Evolutionary conservation across 2,113 vertebrate species (phyloP).

Genomic region (Muntiacus muntjak): DNA sequence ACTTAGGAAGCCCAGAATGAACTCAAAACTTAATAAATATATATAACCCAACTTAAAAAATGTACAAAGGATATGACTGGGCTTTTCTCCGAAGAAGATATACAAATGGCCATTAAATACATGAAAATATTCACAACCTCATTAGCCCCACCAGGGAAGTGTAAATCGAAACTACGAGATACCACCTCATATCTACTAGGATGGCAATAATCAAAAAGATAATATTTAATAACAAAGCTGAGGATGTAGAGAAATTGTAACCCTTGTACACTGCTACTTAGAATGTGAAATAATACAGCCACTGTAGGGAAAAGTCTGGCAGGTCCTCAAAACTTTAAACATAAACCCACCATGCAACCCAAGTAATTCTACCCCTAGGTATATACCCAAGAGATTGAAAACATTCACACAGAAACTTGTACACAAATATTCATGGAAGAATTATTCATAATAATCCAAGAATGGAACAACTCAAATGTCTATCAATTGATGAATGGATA

Average conservation of each 20-base stretch:
- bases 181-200: neutral
- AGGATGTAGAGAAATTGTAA: neutral
- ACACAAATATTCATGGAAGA: neutral
- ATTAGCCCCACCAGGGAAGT: neutral
- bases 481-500: neutral
- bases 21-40: neutral
- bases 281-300: neutral
- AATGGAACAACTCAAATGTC: neutral
- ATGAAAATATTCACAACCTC: neutral
- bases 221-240: neutral
- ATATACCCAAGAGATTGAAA: neutral
- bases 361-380: neutral
- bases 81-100: neutral
- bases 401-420: neutral
- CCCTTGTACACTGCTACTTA: neutral
- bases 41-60: neutral
- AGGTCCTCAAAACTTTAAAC: neutral
- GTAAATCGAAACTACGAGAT: neutral
- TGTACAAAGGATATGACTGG: neutral
- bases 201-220: neutral
- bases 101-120: neutral
- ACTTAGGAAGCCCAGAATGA: neutral
- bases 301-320: neutral
- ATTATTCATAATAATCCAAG: neutral
- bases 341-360: neutral